Percentiles rank a stretch among this genome's conserved stretches.
Conservation (phyloP, 37 sponge, comb jelly and placozoan species). For the Hexactinellida sp. region DNA sequence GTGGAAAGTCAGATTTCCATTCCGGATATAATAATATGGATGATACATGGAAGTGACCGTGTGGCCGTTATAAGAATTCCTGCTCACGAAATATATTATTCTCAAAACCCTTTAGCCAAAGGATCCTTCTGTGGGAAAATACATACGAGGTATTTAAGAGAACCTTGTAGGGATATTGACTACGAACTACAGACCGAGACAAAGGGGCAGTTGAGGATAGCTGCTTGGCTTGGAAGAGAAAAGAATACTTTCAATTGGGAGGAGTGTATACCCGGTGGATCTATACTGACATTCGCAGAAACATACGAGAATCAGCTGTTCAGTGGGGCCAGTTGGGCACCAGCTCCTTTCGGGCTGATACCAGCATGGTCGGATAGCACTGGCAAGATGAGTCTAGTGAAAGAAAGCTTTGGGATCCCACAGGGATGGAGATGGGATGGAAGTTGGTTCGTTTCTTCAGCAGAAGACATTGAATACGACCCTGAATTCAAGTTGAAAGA, state of each 20-base stretch:
- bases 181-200: not conserved
- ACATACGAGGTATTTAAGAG: constrained; percentile 35
- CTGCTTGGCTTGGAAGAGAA: not conserved
- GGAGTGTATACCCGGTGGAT: not conserved
- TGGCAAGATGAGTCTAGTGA: not conserved
- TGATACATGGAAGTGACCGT: constrained; percentile 48
- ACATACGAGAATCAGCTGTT: not conserved
- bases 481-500: not conserved
- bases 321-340: not conserved
- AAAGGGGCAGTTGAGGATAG: not conserved
- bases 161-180: not conserved
- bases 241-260: not conserved
- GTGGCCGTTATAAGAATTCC: constrained; percentile 55
- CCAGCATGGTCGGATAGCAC: constrained; percentile 14
- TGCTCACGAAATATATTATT: constrained; percentile 38
- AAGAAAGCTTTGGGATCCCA: not conserved
- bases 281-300: not conserved
- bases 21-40: constrained; percentile 69
- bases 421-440: constrained; percentile 3
- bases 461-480: constrained; percentile 12
- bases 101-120: not conserved
- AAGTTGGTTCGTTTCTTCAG: not conserved
- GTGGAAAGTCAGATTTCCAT: constrained; percentile 40
- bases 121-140: constrained; percentile 46
- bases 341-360: not conserved